Evolutionary conservation across 2,797 vertebrate species (phyloP).

Genomic region (Chiloscyllium punctatum): DNA sequence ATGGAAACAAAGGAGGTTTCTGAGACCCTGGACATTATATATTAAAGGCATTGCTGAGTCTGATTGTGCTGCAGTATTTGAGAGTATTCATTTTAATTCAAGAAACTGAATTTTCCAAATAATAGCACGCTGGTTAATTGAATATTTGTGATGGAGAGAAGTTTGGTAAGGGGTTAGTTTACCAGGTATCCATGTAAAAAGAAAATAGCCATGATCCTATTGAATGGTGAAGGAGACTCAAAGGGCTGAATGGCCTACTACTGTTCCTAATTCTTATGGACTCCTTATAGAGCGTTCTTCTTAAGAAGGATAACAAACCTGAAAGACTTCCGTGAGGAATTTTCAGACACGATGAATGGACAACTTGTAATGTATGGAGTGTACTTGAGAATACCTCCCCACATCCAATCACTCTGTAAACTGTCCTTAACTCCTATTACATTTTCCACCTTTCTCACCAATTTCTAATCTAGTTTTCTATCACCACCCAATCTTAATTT

Average conservation of each 20-base stretch:
- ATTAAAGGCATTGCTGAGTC: neutral
- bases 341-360: neutral
- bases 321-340: neutral
- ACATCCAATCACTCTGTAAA: too few relatives aligned
- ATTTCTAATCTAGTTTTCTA: too few relatives aligned
- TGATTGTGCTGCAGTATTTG: neutral
- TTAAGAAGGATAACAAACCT: neutral
- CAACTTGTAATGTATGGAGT: neutral
- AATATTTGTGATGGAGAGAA: neutral
- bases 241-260: too few relatives aligned
- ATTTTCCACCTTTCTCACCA: too few relatives aligned
- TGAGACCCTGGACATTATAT: neutral
- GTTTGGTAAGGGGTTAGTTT: neutral
- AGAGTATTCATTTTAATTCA: neutral
- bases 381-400: too few relatives aligned
- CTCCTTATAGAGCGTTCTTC: neutral
- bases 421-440: too few relatives aligned
- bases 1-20: neutral
- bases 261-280: too few relatives aligned
- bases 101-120: neutral
- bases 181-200: neutral
- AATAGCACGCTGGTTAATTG: neutral
- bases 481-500: too few relatives aligned
- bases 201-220: neutral
- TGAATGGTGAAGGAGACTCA: too few relatives aligned